Evolutionary conservation across 2,888 invertebrate species (phyloP).

Genomic region (Lepidochrysops patricia): DNA sequence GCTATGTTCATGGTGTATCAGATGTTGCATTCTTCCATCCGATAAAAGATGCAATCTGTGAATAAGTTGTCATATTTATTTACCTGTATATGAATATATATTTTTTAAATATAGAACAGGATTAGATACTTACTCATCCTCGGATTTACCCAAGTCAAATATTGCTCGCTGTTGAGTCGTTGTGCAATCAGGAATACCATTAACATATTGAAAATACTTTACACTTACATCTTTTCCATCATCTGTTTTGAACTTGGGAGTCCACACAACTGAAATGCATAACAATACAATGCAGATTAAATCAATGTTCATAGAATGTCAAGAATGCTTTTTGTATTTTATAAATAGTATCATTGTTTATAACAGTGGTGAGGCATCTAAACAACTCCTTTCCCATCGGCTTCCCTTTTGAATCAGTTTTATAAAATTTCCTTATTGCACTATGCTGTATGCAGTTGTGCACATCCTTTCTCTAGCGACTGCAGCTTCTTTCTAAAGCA

Average conservation of each 20-base stretch:
- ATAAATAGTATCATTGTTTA: background rate
- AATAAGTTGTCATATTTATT: slow-evolving; percentile 18
- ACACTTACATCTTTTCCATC: slow-evolving; percentile 73
- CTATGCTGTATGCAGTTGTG: too few relatives aligned
- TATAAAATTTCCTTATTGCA: too few relatives aligned
- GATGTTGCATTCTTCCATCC: slow-evolving; percentile 83
- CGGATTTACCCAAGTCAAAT: slow-evolving; percentile 75
- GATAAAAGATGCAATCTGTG: slow-evolving; percentile 77
- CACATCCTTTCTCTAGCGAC: too few relatives aligned
- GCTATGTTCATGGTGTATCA: slow-evolving; percentile 74
- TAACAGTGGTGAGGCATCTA: too few relatives aligned
- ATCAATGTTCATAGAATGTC: background rate
- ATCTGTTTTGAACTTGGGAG: slow-evolving; percentile 78
- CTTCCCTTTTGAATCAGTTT: too few relatives aligned
- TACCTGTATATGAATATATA: background rate
- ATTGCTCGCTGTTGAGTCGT: slow-evolving; percentile 81
- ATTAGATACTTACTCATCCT: slow-evolving; percentile 66
- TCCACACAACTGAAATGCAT: slow-evolving; percentile 60
- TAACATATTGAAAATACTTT: slow-evolving; percentile 72
- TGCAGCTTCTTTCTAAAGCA: too few relatives aligned
- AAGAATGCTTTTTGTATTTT: background rate
- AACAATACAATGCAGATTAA: background rate
- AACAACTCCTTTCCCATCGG: too few relatives aligned
- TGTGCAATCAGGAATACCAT: slow-evolving; percentile 81
- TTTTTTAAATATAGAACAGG: background rate